Conservation (phyloP, 2,797 vertebrate genomes). For the Enteromius viviparus region DNA sequence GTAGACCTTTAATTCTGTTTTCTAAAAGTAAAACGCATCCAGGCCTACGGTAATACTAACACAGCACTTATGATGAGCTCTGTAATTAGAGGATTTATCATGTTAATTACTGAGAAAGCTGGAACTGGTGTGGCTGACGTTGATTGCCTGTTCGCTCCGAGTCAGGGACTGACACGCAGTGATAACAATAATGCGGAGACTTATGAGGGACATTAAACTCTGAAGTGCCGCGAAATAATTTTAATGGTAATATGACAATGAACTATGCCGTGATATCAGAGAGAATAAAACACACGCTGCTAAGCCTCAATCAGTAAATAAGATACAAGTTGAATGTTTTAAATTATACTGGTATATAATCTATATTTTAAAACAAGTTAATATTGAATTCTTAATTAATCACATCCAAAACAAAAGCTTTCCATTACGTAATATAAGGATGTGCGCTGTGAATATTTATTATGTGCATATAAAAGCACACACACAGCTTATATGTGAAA, state of each 20-base stretch:
- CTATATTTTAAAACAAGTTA: background rate
- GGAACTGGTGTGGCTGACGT: constrained; percentile 26
- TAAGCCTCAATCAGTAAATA: background rate
- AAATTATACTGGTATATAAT: background rate
- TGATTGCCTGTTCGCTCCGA: constrained; percentile 38
- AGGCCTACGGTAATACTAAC: constrained; percentile 18
- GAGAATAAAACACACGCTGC: background rate
- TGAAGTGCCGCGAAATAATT: constrained; percentile 15
- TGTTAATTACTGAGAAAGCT: constrained; percentile 35
- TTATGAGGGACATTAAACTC: constrained; percentile 9
- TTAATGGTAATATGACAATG: background rate
- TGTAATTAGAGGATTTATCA: constrained; percentile 46
- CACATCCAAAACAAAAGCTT: no score
- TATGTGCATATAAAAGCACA: no score
- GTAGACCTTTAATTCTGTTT: constrained; percentile 7
- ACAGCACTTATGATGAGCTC: constrained; percentile 5
- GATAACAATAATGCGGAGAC: constrained; percentile 33
- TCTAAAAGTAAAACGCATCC: constrained; percentile 11
- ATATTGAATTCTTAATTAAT: no score
- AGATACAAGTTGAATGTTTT: background rate
- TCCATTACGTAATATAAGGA: no score
- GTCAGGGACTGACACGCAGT: constrained; percentile 13
- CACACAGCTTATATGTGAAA: no score
- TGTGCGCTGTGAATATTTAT: no score
- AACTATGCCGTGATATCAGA: background rate